Evolutionary conservation across 1,140 invertebrate genomes (phyloP), one percentile per base, ranked within the genome.

Genomic region (Euura saliciscinereae): DNA sequence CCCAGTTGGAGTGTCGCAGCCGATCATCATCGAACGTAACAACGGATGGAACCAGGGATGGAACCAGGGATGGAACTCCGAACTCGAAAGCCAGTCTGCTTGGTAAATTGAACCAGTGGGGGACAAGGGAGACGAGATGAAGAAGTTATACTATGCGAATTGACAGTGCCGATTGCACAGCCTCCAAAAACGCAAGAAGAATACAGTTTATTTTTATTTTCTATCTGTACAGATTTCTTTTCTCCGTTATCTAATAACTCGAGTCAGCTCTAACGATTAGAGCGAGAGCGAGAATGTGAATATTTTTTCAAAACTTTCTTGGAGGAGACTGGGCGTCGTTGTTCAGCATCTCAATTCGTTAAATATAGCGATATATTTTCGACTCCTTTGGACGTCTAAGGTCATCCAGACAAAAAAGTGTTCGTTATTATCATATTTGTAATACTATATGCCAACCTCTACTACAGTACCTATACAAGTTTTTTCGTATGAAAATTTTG

Each of bases 1-100:
- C 1, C 69, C 80, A 0, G 68, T 76, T 0, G 75, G 76, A 6
- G 42, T 80, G 6, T 72, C 74, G 0, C 76, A 79, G 43, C 77
- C 80, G 1, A 10, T 78, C 11, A 8, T 78, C 59, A 59, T 75
- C 43, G 74, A 78, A 44, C 77, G 78, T 66, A 71, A 77, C 67
- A n/a, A 71, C 28, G 69, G 59, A 51, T 59, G 51, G 51, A 59
- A 59, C 51, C 13, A 8, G 28, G 51, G 51, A 59, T 59, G 51
- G 51, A n/a, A n/a, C n/a, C n/a, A n/a, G 28, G 28, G 10, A 42
- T 28, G 46, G 45, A 43, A 64, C 64, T 46, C 44, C 44, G 66
- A 10, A 4, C 7, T 65, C n/a, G 44, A 68, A 10, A 44, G 44
- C 28, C 66, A 70, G 45, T 73, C 73, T 6, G 66, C 74, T 66